These are phyloP conservation scores for Protaetia brevitarsis DNA, from an alignment of 1,140 invertebrate species.

Conservation along the genomic window DNA sequence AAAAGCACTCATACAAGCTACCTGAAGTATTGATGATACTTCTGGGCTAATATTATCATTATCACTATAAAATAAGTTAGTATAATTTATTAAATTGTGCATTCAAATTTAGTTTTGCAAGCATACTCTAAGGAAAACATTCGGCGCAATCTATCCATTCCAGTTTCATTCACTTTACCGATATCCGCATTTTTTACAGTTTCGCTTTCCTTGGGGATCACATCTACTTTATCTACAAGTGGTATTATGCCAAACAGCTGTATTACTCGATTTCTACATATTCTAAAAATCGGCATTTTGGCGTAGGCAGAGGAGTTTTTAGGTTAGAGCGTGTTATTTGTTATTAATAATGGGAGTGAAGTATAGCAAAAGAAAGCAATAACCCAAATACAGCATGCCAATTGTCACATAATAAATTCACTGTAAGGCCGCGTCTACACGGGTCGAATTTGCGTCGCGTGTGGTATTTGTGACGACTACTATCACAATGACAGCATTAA, in stretches of 20 bases:
- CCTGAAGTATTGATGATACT: constrained; percentile 57
- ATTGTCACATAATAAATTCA: too few species aligned
- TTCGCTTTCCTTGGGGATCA: constrained; percentile 1
- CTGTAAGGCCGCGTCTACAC: too few species aligned
- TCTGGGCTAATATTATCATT: constrained; percentile 58
- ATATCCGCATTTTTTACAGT: constrained; percentile 20
- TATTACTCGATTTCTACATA: not conserved
- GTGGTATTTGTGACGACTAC: too few species aligned
- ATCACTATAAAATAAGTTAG: constrained; percentile 53
- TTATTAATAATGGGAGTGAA: too few species aligned
- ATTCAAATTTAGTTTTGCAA: not conserved
- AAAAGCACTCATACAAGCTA: constrained; percentile 54
- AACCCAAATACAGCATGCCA: too few species aligned
- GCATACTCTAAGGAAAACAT: constrained; percentile 39
- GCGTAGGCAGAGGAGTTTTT: too few species aligned
- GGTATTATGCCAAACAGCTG: not conserved
- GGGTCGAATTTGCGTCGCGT: too few species aligned
- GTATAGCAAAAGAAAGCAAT: too few species aligned
- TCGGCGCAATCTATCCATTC: constrained; percentile 37
- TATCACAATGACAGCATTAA: too few species aligned
- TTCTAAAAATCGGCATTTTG: not conserved
- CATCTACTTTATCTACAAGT: not conserved
- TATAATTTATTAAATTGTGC: constrained; percentile 1
- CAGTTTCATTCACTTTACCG: constrained; percentile 18
- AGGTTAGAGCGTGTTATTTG: too few species aligned